Evolutionary conservation across 1,140 invertebrate species (phyloP).

Genomic region (Drosophila teissieri): DNA sequence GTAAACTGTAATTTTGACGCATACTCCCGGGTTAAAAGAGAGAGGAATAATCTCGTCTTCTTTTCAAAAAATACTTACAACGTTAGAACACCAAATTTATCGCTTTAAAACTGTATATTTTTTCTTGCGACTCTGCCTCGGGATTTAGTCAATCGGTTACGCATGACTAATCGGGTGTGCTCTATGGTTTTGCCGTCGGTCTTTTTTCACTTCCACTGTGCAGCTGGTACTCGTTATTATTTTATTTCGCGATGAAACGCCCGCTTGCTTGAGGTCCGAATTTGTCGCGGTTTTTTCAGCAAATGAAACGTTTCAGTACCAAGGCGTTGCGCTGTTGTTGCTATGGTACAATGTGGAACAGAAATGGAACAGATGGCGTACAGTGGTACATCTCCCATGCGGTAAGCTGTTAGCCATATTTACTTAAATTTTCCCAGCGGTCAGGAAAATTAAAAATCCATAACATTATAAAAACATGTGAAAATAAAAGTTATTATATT

Average conservation of each 20-base stretch:
- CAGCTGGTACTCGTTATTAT: constrained; percentile 19
- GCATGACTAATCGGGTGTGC: constrained; percentile 31
- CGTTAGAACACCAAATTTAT: constrained; percentile 1
- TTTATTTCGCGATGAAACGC: neutral
- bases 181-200: constrained; percentile 68
- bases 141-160: constrained; percentile 51
- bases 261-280: neutral
- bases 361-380: neutral
- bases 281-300: neutral
- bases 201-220: constrained; percentile 17
- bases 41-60: constrained; percentile 9
- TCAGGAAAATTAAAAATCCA: too few species aligned
- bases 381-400: neutral
- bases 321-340: constrained; percentile 13
- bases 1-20: constrained; percentile 58
- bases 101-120: constrained; percentile 10
- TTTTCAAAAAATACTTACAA: constrained; percentile 34
- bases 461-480: neutral
- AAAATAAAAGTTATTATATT: too few species aligned
- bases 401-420: neutral
- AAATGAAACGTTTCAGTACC: constrained; percentile 14
- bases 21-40: constrained; percentile 30
- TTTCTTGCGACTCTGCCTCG: constrained; percentile 7
- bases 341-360: constrained; percentile 16
- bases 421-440: neutral